Base-by-base conservation (phyloP, 2,888 invertebrate genomes). In the Taphrorychus bicolor region DNA sequence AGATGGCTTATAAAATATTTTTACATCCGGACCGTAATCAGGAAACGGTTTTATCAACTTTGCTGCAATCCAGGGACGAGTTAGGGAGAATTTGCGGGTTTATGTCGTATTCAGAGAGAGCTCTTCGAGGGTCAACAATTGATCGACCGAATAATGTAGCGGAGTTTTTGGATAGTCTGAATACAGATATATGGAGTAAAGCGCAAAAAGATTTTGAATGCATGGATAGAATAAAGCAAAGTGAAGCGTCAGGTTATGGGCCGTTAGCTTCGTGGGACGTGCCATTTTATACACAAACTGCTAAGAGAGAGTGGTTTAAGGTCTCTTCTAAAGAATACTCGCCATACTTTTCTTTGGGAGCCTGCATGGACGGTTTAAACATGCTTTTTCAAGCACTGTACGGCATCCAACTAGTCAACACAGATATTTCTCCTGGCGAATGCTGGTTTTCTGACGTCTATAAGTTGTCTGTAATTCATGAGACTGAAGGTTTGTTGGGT, bases 351-450 rank as follows among this genome's bases (percentile, higher is more conserved):
- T 97, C 94, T 9, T 85, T 98, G 0, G 98, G 98, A 0, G 89
- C 91, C 5, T 97, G 98, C 76, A 98, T 99, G 96, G 97, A 97
- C 77, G 99, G 98, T 0, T 84, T 99, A n/a, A 94, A 94, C 79
- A 87, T 90, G 79, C 82, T 99, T n/a, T 92, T 96, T 73, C 87
- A 91, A 70, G 86, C 88, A 18, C 83, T 98, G 3, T 97, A 92
- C 76, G 94, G 93, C 0, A 92, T 98, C 41, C 87, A 86, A 1
- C 82, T 98, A 62, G 85, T 91, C 70, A 86, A 89, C 56, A 88
- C 90, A 40, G 89, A 92, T 71, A 86, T 93, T 76, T 83, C 87
- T 70, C 86, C 88, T 17, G 91, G 92, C 0, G 98, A 99, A 82
- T 73, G 75, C 58, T 80, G 80, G 80, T 87, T 91, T 0, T 85